phyloP scores from a whole-genome alignment of 2,888 invertebrate genomes.

The Latrodectus hesperus region DNA sequence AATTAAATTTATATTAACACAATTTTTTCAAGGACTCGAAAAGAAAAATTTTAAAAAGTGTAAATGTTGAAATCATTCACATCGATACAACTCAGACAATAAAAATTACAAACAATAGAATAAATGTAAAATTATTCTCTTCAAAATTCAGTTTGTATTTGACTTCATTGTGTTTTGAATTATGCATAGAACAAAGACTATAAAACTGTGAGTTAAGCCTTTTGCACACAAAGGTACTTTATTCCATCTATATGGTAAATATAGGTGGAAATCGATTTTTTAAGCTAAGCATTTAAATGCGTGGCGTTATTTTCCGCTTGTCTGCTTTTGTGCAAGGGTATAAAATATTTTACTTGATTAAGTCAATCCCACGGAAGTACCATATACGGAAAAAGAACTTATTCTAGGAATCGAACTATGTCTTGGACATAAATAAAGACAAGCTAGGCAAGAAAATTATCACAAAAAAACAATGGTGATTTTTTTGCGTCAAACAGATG shows the following conservation, averaged over 20 bases:
- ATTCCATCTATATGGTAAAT: not conserved
- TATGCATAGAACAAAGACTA: not conserved
- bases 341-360: conserved; percentile 52
- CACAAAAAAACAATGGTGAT: conserved; percentile 26
- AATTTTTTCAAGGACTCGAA: too few species aligned
- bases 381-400: not conserved
- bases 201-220: not conserved
- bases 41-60: too few species aligned
- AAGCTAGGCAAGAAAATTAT: too few species aligned
- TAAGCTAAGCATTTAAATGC: conserved; percentile 23
- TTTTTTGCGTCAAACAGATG: too few species aligned
- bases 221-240: not conserved
- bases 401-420: not conserved
- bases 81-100: too few species aligned
- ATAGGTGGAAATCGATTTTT: conserved; percentile 11
- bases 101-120: too few species aligned
- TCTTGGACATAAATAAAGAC: conserved; percentile 33
- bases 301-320: conserved; percentile 18
- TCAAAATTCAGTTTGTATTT: too few species aligned
- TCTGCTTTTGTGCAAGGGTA: conserved; percentile 6
- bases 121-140: too few species aligned
- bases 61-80: too few species aligned
- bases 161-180: too few species aligned
- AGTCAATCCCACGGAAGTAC: conserved; percentile 25
- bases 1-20: too few species aligned